Percentiles rank a stretch among this genome's conserved stretches.
Conservation (phyloP, 2,888 invertebrate genomes). For the Lasioglossum figueresi region DNA sequence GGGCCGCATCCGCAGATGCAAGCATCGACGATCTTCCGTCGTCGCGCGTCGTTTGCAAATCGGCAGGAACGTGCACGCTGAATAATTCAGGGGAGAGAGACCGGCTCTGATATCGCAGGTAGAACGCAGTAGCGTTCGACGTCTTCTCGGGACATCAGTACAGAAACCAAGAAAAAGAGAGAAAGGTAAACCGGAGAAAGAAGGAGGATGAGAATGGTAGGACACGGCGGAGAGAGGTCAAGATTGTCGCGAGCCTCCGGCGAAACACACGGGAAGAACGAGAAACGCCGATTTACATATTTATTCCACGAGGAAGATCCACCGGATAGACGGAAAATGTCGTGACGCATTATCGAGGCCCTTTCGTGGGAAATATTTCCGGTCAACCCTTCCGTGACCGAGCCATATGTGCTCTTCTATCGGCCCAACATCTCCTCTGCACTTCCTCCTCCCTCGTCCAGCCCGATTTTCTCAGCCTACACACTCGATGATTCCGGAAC, state of each 20-base stretch:
- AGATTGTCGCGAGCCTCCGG: conserved; percentile 66
- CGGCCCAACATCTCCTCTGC: conserved; percentile 1
- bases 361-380: conserved; percentile 56
- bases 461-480: not conserved
- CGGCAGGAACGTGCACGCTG: conserved; percentile 63
- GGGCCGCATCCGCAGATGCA: conserved; percentile 42
- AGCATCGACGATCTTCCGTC: conserved; percentile 59
- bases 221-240: conserved; percentile 61
- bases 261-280: conserved; percentile 69
- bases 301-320: conserved; percentile 80
- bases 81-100: conserved; percentile 67
- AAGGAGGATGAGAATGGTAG: conserved; percentile 24
- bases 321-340: conserved; percentile 74
- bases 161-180: conserved; percentile 22
- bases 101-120: conserved; percentile 68
- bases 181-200: conserved; percentile 9
- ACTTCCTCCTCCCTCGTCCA: not conserved
- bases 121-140: conserved; percentile 72
- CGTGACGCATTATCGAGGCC: conserved; percentile 70
- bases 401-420: conserved; percentile 35
- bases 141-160: conserved; percentile 69
- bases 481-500: not conserved
- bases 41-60: conserved; percentile 68
- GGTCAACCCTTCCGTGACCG: conserved; percentile 55
- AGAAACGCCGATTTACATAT: conserved; percentile 81